These are phyloP conservation scores for Cyclophora punctaria DNA, from an alignment of 2,888 invertebrate genomes.

Conservation along the genomic window DNA sequence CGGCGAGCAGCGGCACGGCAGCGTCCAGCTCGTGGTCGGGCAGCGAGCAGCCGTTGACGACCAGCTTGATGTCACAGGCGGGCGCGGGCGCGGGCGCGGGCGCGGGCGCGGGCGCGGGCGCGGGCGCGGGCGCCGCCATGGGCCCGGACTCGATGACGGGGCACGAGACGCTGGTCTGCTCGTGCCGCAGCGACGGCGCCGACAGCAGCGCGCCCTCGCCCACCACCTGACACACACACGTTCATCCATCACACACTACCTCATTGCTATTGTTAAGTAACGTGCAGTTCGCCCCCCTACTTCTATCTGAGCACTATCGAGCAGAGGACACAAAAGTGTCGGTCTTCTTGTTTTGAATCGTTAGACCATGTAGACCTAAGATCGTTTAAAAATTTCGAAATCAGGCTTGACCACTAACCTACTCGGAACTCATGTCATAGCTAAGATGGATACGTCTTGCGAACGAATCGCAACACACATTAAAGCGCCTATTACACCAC, in stretches of 20 bases:
- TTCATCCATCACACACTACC: not conserved
- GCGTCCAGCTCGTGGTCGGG: slow-evolving; percentile 45
- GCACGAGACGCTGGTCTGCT: slow-evolving; percentile 79
- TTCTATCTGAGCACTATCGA: too few species aligned
- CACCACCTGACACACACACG: slow-evolving; percentile 57
- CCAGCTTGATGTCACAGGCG: slow-evolving; percentile 53
- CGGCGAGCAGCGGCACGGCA: slow-evolving; percentile 56
- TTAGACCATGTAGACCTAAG: too few species aligned
- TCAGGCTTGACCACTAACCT: too few species aligned
- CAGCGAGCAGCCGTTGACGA: slow-evolving; percentile 55
- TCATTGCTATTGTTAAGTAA: too few species aligned
- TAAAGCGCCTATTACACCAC: too few species aligned
- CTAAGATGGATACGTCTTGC: too few species aligned
- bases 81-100: slow-evolving; percentile 7
- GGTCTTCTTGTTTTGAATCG: too few species aligned
- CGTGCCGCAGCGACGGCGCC: slow-evolving; percentile 64
- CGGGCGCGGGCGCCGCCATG: slow-evolving; percentile 19
- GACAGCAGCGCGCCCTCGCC: slow-evolving; percentile 71
- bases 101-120: slow-evolving; percentile 9
- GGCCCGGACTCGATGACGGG: slow-evolving; percentile 78
- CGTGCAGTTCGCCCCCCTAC: too few species aligned
- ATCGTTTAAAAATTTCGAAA: too few species aligned
- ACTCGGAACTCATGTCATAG: too few species aligned
- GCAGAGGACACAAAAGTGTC: too few species aligned
- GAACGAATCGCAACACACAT: too few species aligned